Conservation (phyloP, 35 echinoderm and acorn worm genomes). For the Strongylocentrotus purpuratus region DNA sequence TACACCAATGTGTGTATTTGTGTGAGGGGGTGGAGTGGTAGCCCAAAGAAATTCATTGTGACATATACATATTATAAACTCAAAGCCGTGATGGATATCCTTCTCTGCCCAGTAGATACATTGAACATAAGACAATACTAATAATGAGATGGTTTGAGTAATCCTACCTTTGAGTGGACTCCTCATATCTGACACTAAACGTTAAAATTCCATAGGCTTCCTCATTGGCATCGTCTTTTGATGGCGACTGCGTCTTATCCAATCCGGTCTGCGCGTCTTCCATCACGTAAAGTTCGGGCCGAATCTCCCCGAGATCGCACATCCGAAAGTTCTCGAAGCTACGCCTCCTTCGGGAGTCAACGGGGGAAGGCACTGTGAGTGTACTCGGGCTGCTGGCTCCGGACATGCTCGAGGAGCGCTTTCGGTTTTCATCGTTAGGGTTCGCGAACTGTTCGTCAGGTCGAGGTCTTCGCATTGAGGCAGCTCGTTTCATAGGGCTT, state of each 20-base stretch:
- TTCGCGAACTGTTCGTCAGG: slow-evolving; percentile 28
- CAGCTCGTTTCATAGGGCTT: slow-evolving; percentile 44
- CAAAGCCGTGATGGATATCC: no score
- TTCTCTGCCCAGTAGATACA: no score
- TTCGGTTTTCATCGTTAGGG: slow-evolving; percentile 36
- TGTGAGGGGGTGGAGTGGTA: no score
- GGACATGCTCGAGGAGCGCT: slow-evolving; percentile 50
- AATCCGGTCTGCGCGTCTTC: slow-evolving; percentile 28
- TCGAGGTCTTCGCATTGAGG: slow-evolving; percentile 7
- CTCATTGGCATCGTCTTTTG: slow-evolving; percentile 46
- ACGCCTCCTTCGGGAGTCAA: slow-evolving; percentile 45
- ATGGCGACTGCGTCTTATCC: slow-evolving; percentile 39
- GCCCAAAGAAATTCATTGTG: no score
- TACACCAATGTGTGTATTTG: no score
- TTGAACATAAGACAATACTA: no score
- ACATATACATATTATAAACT: no score
- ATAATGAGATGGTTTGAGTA: not conserved
- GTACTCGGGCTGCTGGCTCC: slow-evolving; percentile 41
- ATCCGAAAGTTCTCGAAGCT: slow-evolving; percentile 57
- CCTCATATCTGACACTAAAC: slow-evolving; percentile 44
- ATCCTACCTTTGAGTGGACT: slow-evolving; percentile 36
- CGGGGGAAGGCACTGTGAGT: slow-evolving; percentile 53
- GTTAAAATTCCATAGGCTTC: slow-evolving; percentile 38
- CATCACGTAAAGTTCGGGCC: slow-evolving; percentile 46
- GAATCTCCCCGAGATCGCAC: slow-evolving; percentile 46